These are phyloP conservation scores for Onychostoma macrolepis DNA, from an alignment of 2,113 vertebrate genomes.

Conservation along the genomic window DNA sequence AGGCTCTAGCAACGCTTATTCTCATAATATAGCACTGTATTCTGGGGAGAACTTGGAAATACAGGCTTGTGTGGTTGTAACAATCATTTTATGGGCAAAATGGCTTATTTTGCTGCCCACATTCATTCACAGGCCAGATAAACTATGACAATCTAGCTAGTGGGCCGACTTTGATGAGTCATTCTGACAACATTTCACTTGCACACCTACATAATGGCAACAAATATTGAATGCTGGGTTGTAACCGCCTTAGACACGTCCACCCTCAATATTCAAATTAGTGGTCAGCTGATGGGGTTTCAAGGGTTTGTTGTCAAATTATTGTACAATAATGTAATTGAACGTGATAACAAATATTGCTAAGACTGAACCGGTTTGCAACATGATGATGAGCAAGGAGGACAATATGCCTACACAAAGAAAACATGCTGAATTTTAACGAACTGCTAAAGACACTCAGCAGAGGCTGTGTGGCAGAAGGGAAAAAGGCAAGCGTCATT, in stretches of 20 bases:
- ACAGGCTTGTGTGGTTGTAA: background rate
- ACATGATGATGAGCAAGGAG: conserved; percentile 1
- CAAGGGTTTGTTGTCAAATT: background rate
- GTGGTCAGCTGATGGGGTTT: background rate
- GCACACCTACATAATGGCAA: conserved; percentile 6
- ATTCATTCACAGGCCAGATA: conserved; percentile 13
- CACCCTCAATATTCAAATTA: background rate
- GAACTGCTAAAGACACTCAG: conserved; percentile 9
- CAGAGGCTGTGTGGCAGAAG: conserved; percentile 16
- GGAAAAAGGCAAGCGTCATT: background rate
- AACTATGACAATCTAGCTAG: conserved; percentile 11
- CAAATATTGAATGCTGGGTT: background rate
- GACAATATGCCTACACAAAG: conserved; percentile 30
- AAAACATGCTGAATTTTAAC: conserved; percentile 25
- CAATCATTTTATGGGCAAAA: background rate
- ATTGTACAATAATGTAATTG: background rate
- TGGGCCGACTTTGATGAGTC: conserved; percentile 18
- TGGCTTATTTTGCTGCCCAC: conserved; percentile 15
- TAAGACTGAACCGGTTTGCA: conserved; percentile 5
- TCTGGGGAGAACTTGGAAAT: background rate
- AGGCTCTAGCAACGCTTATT: background rate
- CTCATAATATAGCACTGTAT: background rate
- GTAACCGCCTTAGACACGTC: background rate
- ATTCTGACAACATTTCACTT: background rate
- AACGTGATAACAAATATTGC: background rate